Evolutionary conservation across 2,888 invertebrate genomes (phyloP), one percentile per base, ranked within the genome.

Genomic region (Neoscelio sp.): DNA sequence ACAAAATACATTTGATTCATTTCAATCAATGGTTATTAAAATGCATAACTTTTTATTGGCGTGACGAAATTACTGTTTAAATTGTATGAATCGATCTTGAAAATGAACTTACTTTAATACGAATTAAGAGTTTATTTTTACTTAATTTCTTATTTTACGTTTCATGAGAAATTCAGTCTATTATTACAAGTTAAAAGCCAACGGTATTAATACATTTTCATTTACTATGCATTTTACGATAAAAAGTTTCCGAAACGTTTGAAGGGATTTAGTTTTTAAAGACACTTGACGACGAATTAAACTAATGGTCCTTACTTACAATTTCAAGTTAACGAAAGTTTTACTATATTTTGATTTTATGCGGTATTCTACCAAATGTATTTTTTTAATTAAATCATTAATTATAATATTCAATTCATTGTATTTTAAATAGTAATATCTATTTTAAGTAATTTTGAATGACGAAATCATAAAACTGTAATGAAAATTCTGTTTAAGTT

Each of bases 31-130:
- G 13, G 23, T 54, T 28, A 8, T 23, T 40, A 56, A 38, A 40
- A 56, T 56, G 40, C 15, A 56, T 56, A 56, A 56, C 40, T 56
- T 40, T 40, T 56, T 26, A 56, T 56, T 40, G 33, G 26, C 26
- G 2, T 8, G 13, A 23, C 33, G n/a, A 40, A 38, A 56, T 56
- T 56, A 40, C 56, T 40, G 56, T 40, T 56, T 33, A 52, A 52
- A 35, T 52, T 52, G 33, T 20, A 56, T 40, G 23, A 56, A 40
- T 56, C 26, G 40, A 56, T 56, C 40, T 26, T 23, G 23, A 26
- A 38, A 40, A 56, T 15, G 38, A 56, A 40, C 56, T 38, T 26
- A 30, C 48, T 48, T 28, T 26, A 48, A 48, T 20, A 33, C 26
- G 15, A 56, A 40, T 56, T 40, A 56, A 56, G 40, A 38, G 35